Conservation (phyloP, 1,140 invertebrate species). For the Drosophila kepulauana region DNA sequence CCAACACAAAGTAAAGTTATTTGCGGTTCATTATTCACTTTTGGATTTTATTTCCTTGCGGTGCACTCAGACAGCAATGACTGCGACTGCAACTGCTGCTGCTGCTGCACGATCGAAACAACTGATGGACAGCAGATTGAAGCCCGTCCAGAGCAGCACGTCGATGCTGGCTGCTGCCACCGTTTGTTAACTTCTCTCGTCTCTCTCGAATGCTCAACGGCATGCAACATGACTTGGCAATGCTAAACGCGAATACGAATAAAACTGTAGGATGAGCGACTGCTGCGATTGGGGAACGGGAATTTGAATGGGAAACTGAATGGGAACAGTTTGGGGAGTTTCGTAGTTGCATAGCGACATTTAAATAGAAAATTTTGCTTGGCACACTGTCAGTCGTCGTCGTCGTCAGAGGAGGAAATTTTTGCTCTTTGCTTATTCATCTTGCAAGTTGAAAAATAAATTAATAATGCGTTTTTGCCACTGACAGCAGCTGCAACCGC, state of each 20-base stretch:
- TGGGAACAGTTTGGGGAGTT: background rate
- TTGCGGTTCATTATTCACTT: slow-evolving; percentile 84
- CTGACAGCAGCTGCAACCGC: slow-evolving; percentile 80
- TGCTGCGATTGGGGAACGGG: background rate
- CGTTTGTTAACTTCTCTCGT: slow-evolving; percentile 50
- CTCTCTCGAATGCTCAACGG: slow-evolving; percentile 43
- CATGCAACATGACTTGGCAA: slow-evolving; percentile 79
- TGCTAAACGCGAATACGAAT: slow-evolving; percentile 18
- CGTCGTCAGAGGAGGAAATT: slow-evolving; percentile 40
- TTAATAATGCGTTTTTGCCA: slow-evolving; percentile 83
- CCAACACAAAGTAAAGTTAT: slow-evolving; percentile 77
- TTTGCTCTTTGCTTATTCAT: slow-evolving; percentile 83
- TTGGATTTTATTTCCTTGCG: slow-evolving; percentile 77
- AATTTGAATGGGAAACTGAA: background rate
- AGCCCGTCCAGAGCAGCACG: slow-evolving; percentile 68
- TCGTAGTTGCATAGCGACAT: slow-evolving; percentile 43
- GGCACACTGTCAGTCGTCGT: slow-evolving; percentile 27
- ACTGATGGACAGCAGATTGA: slow-evolving; percentile 81
- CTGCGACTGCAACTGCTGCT: slow-evolving; percentile 1
- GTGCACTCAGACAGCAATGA: slow-evolving; percentile 33
- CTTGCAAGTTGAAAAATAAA: slow-evolving; percentile 83
- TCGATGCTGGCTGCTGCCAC: slow-evolving; percentile 36
- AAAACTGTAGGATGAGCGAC: background rate
- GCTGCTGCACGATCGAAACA: slow-evolving; percentile 68
- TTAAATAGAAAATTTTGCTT: slow-evolving; percentile 75